These are phyloP conservation scores for Carpatolechia fugitivella DNA, from an alignment of 2,888 invertebrate species.

Conservation along the genomic window DNA sequence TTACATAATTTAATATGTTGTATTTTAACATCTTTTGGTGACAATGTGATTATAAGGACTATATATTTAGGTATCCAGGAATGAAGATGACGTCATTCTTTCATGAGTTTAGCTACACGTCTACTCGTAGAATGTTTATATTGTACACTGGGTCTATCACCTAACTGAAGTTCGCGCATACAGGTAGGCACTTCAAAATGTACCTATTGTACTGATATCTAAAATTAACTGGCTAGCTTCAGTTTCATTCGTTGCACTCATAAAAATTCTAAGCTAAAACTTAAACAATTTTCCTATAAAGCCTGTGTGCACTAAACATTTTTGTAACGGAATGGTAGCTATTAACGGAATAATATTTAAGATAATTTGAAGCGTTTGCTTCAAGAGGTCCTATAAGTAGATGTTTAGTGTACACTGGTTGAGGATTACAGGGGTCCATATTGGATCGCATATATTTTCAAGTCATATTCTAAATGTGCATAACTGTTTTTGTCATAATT, in stretches of 20 bases:
- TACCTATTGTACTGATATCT: conserved; percentile 8
- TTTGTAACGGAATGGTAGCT: not conserved
- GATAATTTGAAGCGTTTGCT: too few species aligned
- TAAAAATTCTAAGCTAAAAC: conserved; percentile 13
- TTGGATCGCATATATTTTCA: too few species aligned
- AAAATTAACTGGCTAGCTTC: conserved; percentile 10
- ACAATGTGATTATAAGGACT: too few species aligned
- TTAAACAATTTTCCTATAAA: not conserved
- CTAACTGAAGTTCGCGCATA: conserved; percentile 5
- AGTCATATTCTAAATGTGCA: too few species aligned
- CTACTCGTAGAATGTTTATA: not conserved
- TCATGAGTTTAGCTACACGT: not conserved
- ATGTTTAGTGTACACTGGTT: conserved; percentile 5
- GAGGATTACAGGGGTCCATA: too few species aligned
- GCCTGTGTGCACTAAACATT: conserved; percentile 20
- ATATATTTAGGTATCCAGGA: not conserved
- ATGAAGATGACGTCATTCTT: too few species aligned
- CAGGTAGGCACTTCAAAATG: conserved; percentile 9
- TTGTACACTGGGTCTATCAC: not conserved
- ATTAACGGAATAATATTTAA: too few species aligned
- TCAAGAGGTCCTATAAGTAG: not conserved
- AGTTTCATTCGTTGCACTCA: conserved; percentile 8
- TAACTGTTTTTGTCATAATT: too few species aligned
- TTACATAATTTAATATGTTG: too few species aligned
- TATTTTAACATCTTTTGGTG: too few species aligned